Base-by-base conservation (phyloP, 2,888 invertebrate species). In the Drosophila maculinotata region DNA sequence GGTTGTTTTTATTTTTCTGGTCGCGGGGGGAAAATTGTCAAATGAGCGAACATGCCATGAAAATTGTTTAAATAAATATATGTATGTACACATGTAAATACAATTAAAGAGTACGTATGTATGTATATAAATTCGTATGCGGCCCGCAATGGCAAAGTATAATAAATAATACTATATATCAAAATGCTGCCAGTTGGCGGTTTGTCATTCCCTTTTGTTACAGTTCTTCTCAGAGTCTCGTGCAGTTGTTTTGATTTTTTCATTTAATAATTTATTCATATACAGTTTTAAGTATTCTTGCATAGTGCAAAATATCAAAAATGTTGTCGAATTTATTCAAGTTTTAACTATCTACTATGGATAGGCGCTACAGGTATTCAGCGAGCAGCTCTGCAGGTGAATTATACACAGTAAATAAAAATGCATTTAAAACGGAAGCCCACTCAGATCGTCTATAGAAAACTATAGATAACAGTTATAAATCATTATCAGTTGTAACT, bases 331-430 rank as follows among this genome's bases (percentile, higher is more conserved):
- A 53, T 17, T 30, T 31, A 25, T 41, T 36, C 8, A 17, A 15
- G 12, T 45, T 12, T 14, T 52, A 69, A 49, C 6, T 31, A 10
- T 6, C 26, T 10, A 36, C 9, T 14, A 87, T 82, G 87, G 85
- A 87, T 14, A 69, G 44, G 33, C 75, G 68, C 9, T 45, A 74
- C 26, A 52, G 33, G 25, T 59, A 67, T 9, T 39, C 64, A 6
- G 31, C 62, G 1, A 38, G 52, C 31, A 67, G 58, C 9, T 65
- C 85, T 9, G 59, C 87, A 86, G 87, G 79, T 80, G 70, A 53
- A 30, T 28, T 45, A 9, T 30, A 1, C 25, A 44, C 23, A 28
- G 9, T 17, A n/a, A 4, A 64, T 20, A 14, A 17, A 20, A 44
- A 30, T n/a, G 3, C 28, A 1, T 12, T 23, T 17, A 14, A 30